Evolutionary conservation across 2,888 invertebrate species (phyloP).

Genomic region (Tuta absoluta): DNA sequence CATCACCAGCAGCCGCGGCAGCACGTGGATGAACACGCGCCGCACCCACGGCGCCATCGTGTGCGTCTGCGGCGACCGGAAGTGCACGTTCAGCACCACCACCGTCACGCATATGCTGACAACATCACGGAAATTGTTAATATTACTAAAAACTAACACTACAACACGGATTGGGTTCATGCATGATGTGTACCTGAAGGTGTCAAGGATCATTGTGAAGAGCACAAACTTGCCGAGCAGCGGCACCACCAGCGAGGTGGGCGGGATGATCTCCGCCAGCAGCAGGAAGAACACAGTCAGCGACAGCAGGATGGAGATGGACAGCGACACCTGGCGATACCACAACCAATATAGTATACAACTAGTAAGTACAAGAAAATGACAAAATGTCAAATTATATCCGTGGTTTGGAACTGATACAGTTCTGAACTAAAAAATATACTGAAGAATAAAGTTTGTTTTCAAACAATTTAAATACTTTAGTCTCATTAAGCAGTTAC

Average conservation of each 20-base stretch:
- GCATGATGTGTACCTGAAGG: slow-evolving; percentile 86
- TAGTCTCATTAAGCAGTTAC: no score
- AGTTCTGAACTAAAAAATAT: no score
- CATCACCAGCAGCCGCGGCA: slow-evolving; percentile 96
- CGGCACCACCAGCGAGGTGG: slow-evolving; percentile 95
- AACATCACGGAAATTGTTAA: slow-evolving; percentile 3
- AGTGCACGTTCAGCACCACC: slow-evolving; percentile 98
- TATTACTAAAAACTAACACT: background rate
- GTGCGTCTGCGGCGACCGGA: slow-evolving; percentile 98
- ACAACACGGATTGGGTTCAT: background rate
- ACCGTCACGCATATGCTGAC: slow-evolving; percentile 95
- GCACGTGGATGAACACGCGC: slow-evolving; percentile 96
- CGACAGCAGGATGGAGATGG: slow-evolving; percentile 96
- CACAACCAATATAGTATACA: background rate
- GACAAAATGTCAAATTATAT: no score
- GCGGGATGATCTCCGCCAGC: slow-evolving; percentile 82
- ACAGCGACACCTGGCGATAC: slow-evolving; percentile 89
- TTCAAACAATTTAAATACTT: no score
- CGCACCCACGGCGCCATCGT: slow-evolving; percentile 99
- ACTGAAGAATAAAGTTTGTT: no score
- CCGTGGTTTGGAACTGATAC: no score
- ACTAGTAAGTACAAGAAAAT: no score
- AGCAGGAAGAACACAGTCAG: slow-evolving; percentile 98
- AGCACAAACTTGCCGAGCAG: slow-evolving; percentile 96
- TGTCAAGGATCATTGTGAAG: slow-evolving; percentile 97